phyloP scores from a whole-genome alignment of 2,797 vertebrate species.

The Ptychadena robeensis region DNA sequence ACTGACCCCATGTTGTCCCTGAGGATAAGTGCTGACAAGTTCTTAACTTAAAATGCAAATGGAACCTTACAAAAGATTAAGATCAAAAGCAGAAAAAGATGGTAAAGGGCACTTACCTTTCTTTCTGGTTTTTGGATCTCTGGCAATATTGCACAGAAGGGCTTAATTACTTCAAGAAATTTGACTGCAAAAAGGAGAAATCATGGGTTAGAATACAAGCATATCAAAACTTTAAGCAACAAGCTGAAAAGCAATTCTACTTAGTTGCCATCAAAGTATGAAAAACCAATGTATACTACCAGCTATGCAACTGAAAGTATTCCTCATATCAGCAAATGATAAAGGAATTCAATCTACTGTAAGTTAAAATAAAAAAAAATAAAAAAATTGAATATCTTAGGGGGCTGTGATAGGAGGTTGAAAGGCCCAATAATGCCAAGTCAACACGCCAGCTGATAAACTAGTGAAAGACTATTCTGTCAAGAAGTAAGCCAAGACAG shows the following conservation, averaged over 20 bases:
- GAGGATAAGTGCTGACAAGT: no score
- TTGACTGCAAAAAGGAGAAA: conserved; percentile 72
- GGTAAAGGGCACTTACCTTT: conserved; percentile 70
- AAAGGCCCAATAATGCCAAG: no score
- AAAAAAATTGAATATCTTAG: not conserved
- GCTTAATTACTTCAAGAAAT: conserved; percentile 84
- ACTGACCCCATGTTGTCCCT: no score
- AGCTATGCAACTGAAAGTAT: not conserved
- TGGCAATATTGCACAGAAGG: conserved; percentile 83
- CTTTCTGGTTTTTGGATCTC: conserved; percentile 84
- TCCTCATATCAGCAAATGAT: not conserved
- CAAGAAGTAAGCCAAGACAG: no score
- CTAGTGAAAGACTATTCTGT: no score
- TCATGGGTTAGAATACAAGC: not conserved
- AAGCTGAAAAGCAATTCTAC: no score
- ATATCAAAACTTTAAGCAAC: not conserved
- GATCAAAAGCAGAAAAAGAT: not conserved
- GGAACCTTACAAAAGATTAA: not conserved
- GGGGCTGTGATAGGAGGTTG: not conserved
- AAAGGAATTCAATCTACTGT: not conserved
- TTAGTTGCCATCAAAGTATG: no score
- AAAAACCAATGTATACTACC: no score
- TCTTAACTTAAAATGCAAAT: no score
- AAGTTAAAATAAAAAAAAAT: no score
- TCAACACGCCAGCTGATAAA: not conserved